Base-by-base conservation (phyloP, 2,113 vertebrate genomes). In the Hystrix brachyura region DNA sequence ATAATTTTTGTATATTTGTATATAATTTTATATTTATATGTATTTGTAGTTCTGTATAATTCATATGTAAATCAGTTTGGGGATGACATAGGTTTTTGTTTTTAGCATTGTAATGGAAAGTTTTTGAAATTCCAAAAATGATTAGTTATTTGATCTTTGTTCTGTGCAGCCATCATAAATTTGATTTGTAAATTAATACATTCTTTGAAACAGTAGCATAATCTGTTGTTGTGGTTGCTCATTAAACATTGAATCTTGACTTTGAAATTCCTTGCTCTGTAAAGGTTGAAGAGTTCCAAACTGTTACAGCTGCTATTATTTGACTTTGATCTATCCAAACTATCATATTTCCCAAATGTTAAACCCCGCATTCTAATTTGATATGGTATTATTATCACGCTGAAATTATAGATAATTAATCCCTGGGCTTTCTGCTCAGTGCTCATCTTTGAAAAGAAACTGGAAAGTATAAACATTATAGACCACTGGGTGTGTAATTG, bases 11-110 rank as follows among this genome's bases (percentile, higher is more conserved):
- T 69, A 69, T 14, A 69, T n/a, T 69, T 69, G 69, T 72, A 23
- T 43, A 11, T 38, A 38, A 38, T 21, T 43, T 43, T 43, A 72
- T 38, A 71, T 38, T 72, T 43, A 72, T 23, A 65, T 55, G 57
- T 82, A 86, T 62, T 72, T 46, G 9, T 84, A 92, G 96, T 90
- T 60, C 43, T 71, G 6, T 62, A 48, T 65, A 72, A 32, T 85
- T 92, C 55, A 97, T 19, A 64, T 62, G 4, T 94, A 94, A 82
- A 55, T 90, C 29, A 78, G 27, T 91, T 94, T 87, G 29, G 51
- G 34, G 15, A 34, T 94, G n/a, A 51, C 12, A 32, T 34, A 89
- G 34, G 2, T 60, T 74, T 91, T 67, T 87, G 13, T 90, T 88
- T 82, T 23, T 15, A 87, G 34, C 62, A 84, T 60, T 89, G 84